Evolutionary conservation across 2,113 vertebrate genomes (phyloP).

Genomic region (Phainopepla nitens): DNA sequence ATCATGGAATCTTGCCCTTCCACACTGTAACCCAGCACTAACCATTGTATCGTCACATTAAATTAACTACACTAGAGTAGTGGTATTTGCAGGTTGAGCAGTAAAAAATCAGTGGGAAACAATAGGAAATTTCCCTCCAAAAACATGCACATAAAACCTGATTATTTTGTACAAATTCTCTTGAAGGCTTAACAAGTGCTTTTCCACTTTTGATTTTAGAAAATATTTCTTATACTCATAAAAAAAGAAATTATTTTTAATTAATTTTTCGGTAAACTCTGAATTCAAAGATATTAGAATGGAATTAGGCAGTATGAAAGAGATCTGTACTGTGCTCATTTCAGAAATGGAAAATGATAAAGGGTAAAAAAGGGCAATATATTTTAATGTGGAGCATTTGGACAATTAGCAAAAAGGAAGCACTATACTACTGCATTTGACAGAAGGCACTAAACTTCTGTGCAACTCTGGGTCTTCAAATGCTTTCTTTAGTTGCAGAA

Average conservation of each 20-base stretch:
- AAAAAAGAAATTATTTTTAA: not conserved
- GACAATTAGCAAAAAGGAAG: not conserved
- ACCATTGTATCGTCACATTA: not conserved
- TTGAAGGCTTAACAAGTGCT: not conserved
- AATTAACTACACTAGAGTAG: not conserved
- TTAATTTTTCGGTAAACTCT: not conserved
- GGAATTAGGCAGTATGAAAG: not conserved
- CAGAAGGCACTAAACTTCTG: not conserved
- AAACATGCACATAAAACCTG: not conserved
- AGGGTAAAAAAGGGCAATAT: not conserved
- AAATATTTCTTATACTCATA: not conserved
- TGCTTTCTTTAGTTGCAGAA: not conserved
- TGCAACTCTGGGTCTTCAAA: not conserved
- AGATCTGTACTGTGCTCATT: not conserved
- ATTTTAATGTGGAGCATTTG: not conserved
- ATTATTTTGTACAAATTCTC: not conserved
- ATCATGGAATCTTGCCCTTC: not conserved
- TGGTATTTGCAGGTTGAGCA: not conserved
- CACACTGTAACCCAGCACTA: not conserved
- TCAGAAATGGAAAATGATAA: not conserved
- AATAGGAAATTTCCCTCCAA: not conserved
- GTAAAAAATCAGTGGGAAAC: not conserved
- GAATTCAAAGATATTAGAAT: not conserved
- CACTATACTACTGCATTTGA: not conserved
- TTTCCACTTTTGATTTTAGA: not conserved